Base-by-base conservation (phyloP, 2,888 invertebrate species). In the Amiota mariae region DNA sequence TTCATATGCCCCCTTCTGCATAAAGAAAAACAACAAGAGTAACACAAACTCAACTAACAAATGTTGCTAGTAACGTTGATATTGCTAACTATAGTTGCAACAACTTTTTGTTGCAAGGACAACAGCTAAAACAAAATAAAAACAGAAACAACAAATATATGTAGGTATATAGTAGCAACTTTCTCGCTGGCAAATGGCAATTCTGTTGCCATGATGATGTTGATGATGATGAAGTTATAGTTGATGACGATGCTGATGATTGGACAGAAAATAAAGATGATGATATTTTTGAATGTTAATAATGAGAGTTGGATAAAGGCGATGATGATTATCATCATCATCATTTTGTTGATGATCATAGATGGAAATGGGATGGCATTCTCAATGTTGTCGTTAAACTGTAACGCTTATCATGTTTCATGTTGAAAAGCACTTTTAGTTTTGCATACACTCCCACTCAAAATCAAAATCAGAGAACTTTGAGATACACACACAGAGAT, bases 391-490 rank as follows among this genome's bases (percentile, higher is more conserved):
- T 63, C 63, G 63, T 63, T 63, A 63, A 63, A 63, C 63, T 70
- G 75, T 72, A 75, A 72, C 75, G 80, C 72, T 77, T 82, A 77
- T 80, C 79, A 77, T 78, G 76, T 24, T 24, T 78, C 81, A 84
- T 85, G 85, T 79, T 81, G 73, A 72, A 81, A 82, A 79, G 82
- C 85, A 82, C 85, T 82, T 82, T 81, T 81, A 80, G 76, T 75
- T 75, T 74, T 56, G 67, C 72, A 70, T 59, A 61, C 70, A 18
- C 64, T 61, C 67, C 24, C 54, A 51, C 51, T 54, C 67, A 1
- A 51, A 51, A 12, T 51, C 54, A n/a, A 12, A 51, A 51, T 57
- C 15, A 36, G 36, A 36, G 36, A 36, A 36, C 36, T 36, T 36
- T 36, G 36, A 36, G 2, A 36, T 36, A 36, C 36, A 66, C 47